Evolutionary conservation across 2,888 invertebrate genomes (phyloP).

Genomic region (Cinara cedri): DNA sequence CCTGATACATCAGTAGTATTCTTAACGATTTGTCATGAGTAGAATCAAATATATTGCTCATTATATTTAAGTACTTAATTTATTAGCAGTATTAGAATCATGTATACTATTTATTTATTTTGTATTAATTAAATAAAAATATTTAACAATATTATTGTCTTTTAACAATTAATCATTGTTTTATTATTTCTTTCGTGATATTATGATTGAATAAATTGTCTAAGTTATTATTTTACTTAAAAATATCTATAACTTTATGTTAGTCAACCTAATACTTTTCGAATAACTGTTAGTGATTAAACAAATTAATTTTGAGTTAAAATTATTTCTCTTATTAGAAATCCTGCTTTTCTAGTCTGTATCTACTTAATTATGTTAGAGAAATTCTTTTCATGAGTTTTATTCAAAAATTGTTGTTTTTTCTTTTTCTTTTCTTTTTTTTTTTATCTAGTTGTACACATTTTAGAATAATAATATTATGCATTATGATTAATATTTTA

Average conservation of each 20-base stretch:
- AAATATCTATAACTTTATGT: conserved; percentile 13
- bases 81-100: conserved; percentile 50
- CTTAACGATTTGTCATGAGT: conserved; percentile 36
- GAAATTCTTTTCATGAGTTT: background rate
- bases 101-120: conserved; percentile 50
- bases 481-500: background rate
- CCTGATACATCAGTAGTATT: conserved; percentile 5
- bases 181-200: background rate
- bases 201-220: background rate
- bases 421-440: background rate
- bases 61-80: conserved; percentile 52
- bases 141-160: background rate
- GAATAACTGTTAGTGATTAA: background rate
- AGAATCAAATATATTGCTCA: conserved; percentile 56
- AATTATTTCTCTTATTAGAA: conserved; percentile 7
- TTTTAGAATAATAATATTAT: background rate
- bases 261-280: background rate
- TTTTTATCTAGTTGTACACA: background rate
- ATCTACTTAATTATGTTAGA: conserved; percentile 39
- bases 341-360: conserved; percentile 39
- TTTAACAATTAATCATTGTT: background rate
- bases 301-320: background rate
- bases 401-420: background rate
- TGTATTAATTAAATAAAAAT: conserved; percentile 16
- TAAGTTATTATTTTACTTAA: conserved; percentile 21